Conservation (phyloP, 1,140 invertebrate species). For the Papilio dardanus region DNA sequence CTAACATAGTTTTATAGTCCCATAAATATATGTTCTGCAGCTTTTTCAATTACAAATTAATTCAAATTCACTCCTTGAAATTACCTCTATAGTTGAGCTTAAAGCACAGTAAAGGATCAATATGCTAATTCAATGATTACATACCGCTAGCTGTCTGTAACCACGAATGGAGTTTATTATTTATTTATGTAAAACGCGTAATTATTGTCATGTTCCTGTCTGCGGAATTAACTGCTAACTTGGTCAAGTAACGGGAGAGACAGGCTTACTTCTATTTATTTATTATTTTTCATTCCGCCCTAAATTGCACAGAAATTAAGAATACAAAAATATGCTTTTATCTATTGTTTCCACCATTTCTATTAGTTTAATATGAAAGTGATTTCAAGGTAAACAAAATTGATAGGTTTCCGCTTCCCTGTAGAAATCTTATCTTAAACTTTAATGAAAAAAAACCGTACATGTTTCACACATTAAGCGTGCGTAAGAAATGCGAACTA, state of each 20-base stretch:
- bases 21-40: not conserved
- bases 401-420: not conserved
- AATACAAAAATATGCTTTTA: too few species aligned
- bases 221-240: slow-evolving; percentile 1
- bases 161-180: slow-evolving; percentile 18
- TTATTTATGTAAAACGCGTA: slow-evolving; percentile 18
- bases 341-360: too few species aligned
- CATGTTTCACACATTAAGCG: not conserved
- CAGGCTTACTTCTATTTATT: not conserved
- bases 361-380: not conserved
- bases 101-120: not conserved
- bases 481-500: not conserved
- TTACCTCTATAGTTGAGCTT: not conserved
- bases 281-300: too few species aligned
- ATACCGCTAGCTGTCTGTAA: not conserved
- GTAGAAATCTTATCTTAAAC: not conserved
- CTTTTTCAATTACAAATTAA: not conserved
- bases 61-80: not conserved
- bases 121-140: slow-evolving; percentile 26
- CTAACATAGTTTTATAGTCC: not conserved
- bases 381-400: not conserved
- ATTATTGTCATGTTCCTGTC: slow-evolving; percentile 18
- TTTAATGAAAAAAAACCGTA: not conserved
- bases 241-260: slow-evolving; percentile 4
- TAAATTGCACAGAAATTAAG: too few species aligned